phyloP scores from a whole-genome alignment of 1,140 invertebrate genomes.

The Bombus waltoni region DNA sequence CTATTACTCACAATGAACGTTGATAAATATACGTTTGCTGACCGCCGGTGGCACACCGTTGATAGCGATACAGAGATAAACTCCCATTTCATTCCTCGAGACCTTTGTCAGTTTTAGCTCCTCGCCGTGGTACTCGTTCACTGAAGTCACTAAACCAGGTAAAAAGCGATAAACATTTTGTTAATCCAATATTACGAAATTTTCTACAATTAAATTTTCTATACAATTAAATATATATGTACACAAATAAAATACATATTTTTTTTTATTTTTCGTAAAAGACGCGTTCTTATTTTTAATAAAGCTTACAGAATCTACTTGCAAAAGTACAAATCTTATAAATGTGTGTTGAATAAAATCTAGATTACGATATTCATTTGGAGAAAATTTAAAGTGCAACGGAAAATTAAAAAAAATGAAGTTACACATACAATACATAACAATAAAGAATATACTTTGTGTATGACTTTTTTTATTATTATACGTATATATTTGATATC shows the following conservation, averaged over 20 bases:
- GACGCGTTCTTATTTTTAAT: too few species aligned
- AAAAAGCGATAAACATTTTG: background rate
- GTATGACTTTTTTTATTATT: too few species aligned
- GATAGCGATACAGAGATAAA: conserved; percentile 93
- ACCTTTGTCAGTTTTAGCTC: conserved; percentile 91
- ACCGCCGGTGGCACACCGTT: conserved; percentile 91
- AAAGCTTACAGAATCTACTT: too few species aligned
- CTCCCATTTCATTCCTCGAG: conserved; percentile 93
- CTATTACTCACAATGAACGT: conserved; percentile 91
- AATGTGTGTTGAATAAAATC: too few species aligned
- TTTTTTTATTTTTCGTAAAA: too few species aligned
- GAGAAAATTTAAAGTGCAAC: too few species aligned
- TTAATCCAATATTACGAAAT: background rate
- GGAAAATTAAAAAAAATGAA: too few species aligned
- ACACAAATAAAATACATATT: background rate
- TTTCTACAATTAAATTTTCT: background rate
- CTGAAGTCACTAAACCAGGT: conserved; percentile 30
- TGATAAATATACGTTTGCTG: conserved; percentile 91
- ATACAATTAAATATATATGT: background rate
- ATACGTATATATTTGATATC: too few species aligned
- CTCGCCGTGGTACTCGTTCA: conserved; percentile 85
- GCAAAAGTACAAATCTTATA: too few species aligned
- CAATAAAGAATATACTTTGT: too few species aligned
- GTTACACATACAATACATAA: too few species aligned
- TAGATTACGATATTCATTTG: too few species aligned